phyloP scores from a whole-genome alignment of 1,140 invertebrate genomes.

The Ruditapes philippinarum region DNA sequence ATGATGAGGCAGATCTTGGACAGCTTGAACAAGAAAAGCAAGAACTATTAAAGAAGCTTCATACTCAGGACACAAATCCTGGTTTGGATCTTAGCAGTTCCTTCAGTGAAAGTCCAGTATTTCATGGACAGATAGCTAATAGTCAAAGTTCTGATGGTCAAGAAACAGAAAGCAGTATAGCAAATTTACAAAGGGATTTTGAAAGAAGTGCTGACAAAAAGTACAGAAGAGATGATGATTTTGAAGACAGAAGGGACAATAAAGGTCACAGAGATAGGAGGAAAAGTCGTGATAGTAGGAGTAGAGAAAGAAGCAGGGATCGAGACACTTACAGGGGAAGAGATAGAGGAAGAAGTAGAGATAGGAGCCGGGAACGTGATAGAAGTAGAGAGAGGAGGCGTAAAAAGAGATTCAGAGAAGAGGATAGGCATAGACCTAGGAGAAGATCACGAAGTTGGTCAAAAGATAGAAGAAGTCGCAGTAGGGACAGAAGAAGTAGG shows the following conservation, averaged over 20 bases:
- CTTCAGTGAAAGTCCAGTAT: neutral
- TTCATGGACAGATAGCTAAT: neutral
- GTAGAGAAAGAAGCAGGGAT: slow-evolving; percentile 65
- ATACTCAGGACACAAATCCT: slow-evolving; percentile 16
- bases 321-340: slow-evolving; percentile 55
- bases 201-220: slow-evolving; percentile 29
- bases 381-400: slow-evolving; percentile 47
- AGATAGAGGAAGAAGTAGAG: slow-evolving; percentile 41
- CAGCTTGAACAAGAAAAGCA: slow-evolving; percentile 60
- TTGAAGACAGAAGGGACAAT: slow-evolving; percentile 54
- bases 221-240: slow-evolving; percentile 38
- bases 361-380: slow-evolving; percentile 18
- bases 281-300: slow-evolving; percentile 60
- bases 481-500: slow-evolving; percentile 52
- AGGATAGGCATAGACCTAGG: slow-evolving; percentile 54
- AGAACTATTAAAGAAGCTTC: slow-evolving; percentile 31
- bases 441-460: slow-evolving; percentile 68
- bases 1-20: slow-evolving; percentile 44
- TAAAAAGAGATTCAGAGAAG: slow-evolving; percentile 23
- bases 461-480: slow-evolving; percentile 52
- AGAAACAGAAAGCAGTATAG: slow-evolving; percentile 34
- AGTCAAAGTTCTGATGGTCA: slow-evolving; percentile 58
- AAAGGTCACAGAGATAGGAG: slow-evolving; percentile 26
- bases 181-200: neutral
- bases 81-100: neutral